Conservation (phyloP, 2,888 invertebrate species). For the Stegophylla sp. region DNA sequence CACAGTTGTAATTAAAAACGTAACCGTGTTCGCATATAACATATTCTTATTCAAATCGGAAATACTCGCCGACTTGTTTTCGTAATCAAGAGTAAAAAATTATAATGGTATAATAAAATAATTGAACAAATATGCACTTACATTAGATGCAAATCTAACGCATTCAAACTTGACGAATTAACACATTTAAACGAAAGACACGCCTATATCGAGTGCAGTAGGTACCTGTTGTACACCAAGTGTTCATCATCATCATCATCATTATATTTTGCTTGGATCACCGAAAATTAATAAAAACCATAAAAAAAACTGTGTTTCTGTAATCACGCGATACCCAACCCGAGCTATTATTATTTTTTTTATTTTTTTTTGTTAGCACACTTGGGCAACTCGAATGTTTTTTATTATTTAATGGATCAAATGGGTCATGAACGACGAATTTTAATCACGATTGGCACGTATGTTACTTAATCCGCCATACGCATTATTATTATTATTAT, state of each 20-base stretch:
- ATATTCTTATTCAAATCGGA: not conserved
- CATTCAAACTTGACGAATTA: no score
- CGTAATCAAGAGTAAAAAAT: not conserved
- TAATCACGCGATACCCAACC: not conserved
- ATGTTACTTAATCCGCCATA: slow-evolving; percentile 53
- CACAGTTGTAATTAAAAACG: not conserved
- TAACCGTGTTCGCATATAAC: not conserved
- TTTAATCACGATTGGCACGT: slow-evolving; percentile 56
- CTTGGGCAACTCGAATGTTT: slow-evolving; percentile 29
- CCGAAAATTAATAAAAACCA: not conserved
- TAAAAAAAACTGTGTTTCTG: not conserved
- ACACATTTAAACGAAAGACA: no score
- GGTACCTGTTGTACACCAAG: no score
- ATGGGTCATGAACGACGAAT: slow-evolving; percentile 59
- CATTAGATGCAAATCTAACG: no score
- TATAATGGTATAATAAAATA: no score
- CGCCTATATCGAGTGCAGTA: no score
- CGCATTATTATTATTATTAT: not conserved
- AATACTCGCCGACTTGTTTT: not conserved
- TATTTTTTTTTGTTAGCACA: slow-evolving; percentile 33
- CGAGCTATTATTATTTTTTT: no score
- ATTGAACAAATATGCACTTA: no score
- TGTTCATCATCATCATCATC: not conserved
- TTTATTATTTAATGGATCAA: slow-evolving; percentile 56
- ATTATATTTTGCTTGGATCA: not conserved